A percentile compares a stretch with the other conserved stretches of the same genome.
These are phyloP conservation scores for Ploceus nigricollis DNA, from an alignment of 2,113 vertebrate genomes.

Conservation along the genomic window DNA sequence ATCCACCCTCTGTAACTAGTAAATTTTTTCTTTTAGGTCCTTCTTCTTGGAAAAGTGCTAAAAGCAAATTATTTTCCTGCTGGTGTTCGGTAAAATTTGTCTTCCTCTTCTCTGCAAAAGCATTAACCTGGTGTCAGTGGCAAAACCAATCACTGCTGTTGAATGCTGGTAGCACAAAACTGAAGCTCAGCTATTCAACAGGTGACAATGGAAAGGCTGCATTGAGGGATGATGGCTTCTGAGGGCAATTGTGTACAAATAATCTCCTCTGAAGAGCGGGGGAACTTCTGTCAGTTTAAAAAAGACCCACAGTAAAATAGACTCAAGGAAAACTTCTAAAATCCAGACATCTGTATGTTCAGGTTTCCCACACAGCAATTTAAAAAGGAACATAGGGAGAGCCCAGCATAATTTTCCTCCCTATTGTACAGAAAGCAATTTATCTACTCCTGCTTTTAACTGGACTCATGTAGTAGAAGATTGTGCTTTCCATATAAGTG, in stretches of 20 bases:
- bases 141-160: not conserved
- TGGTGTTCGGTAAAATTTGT: not conserved
- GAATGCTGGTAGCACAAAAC: not conserved
- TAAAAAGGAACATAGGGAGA: not conserved
- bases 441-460: slow-evolving; percentile 45
- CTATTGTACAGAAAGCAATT: slow-evolving; percentile 30
- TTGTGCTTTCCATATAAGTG: slow-evolving; percentile 24
- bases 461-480: slow-evolving; percentile 17
- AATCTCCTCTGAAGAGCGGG: not conserved
- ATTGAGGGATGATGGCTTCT: not conserved
- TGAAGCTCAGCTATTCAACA: not conserved
- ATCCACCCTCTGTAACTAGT: not conserved
- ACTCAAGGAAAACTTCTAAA: not conserved
- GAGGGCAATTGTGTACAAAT: not conserved
- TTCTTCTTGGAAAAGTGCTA: not conserved
- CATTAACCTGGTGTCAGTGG: not conserved
- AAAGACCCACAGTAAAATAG: not conserved
- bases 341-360: not conserved
- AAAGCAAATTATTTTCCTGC: not conserved
- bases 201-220: not conserved
- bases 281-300: not conserved
- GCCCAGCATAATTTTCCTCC: slow-evolving; percentile 23
- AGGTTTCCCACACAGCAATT: not conserved
- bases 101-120: not conserved
- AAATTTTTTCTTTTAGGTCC: not conserved